These are phyloP conservation scores for Hypercompe scribonia DNA, from an alignment of 2,888 invertebrate genomes.

Conservation along the genomic window DNA sequence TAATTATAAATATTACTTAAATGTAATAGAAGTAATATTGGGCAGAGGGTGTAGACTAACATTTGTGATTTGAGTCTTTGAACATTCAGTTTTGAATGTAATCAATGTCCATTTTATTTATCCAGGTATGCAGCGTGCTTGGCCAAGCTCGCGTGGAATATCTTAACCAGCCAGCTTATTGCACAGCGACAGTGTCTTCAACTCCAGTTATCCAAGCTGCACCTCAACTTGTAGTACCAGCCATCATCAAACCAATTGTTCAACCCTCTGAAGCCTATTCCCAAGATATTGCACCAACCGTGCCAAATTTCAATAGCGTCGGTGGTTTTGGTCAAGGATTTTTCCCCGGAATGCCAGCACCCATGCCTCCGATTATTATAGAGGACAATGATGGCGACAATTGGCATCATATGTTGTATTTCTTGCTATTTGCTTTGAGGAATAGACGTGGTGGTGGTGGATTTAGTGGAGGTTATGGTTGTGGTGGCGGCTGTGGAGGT, in stretches of 20 bases:
- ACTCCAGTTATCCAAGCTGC: constrained; percentile 35
- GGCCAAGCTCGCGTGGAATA: constrained; percentile 41
- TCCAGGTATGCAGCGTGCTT: constrained; percentile 31
- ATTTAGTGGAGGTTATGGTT: constrained; percentile 36
- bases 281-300: constrained; percentile 37
- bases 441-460: constrained; percentile 49
- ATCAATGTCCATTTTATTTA: constrained; percentile 1
- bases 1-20: not conserved
- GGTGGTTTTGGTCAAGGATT: constrained; percentile 26
- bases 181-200: constrained; percentile 23
- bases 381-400: constrained; percentile 53
- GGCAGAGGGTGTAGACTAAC: not conserved
- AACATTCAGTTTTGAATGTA: not conserved
- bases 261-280: constrained; percentile 44
- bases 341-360: constrained; percentile 30
- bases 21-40: not conserved
- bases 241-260: constrained; percentile 62
- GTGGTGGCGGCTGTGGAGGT: constrained; percentile 31
- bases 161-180: constrained; percentile 33
- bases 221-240: constrained; percentile 66
- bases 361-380: constrained; percentile 61
- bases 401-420: constrained; percentile 59
- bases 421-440: constrained; percentile 64
- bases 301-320: constrained; percentile 34
- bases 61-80: too few species aligned